A percentile compares a stretch with the other conserved stretches of the same genome.
These are phyloP conservation scores for Salvelinus alpinus DNA, from an alignment of 2,113 vertebrate genomes.

Conservation along the genomic window DNA sequence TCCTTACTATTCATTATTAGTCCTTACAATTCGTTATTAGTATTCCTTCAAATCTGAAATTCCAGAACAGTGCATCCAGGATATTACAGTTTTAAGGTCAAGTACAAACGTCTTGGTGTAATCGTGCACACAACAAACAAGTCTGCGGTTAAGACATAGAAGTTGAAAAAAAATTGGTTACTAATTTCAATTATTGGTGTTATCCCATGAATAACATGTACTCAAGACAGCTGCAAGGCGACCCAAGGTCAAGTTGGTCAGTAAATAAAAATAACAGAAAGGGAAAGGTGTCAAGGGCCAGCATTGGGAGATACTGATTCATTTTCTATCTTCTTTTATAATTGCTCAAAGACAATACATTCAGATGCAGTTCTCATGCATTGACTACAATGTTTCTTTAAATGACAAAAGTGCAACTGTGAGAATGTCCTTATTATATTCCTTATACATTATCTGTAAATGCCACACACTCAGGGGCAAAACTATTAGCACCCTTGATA, in stretches of 20 bases:
- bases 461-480: not conserved
- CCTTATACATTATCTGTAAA: not conserved
- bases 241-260: not conserved
- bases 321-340: not conserved
- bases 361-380: not conserved
- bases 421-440: not conserved
- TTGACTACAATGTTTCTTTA: not conserved
- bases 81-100: not conserved
- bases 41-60: constrained; percentile 48
- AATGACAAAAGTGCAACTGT: not conserved
- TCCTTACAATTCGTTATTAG: too few species aligned
- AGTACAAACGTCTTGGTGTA: constrained; percentile 25
- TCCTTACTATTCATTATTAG: too few species aligned
- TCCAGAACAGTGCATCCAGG: constrained; percentile 54
- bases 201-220: too few species aligned
- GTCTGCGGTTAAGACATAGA: too few species aligned
- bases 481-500: too few species aligned
- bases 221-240: too few species aligned
- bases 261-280: not conserved
- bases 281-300: too few species aligned
- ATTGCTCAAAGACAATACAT: not conserved
- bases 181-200: too few species aligned
- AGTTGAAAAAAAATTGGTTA: not conserved
- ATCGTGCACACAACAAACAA: constrained; percentile 41
- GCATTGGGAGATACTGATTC: too few species aligned